These are phyloP conservation scores for Contarinia nasturtii DNA, from an alignment of 1,140 invertebrate species.

Conservation along the genomic window DNA sequence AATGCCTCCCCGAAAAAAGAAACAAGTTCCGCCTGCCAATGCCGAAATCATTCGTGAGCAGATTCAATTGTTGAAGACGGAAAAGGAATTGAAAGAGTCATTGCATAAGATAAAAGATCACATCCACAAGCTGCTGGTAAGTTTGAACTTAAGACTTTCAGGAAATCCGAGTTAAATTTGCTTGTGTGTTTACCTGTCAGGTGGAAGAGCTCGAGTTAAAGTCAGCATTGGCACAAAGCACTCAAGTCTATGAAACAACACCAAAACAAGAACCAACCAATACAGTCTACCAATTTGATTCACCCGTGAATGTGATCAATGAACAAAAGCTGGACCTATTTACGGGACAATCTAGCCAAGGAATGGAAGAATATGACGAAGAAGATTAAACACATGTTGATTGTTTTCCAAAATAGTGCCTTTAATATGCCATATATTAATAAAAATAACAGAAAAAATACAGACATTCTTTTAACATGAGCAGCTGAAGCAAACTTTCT, in stretches of 20 bases:
- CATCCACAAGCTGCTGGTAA: neutral
- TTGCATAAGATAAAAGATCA: neutral
- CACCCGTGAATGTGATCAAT: neutral
- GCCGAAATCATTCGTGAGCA: neutral
- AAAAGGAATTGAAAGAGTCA: neutral
- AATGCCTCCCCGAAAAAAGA: no score
- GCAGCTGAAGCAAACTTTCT: no score
- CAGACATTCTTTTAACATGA: no score
- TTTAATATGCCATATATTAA: no score
- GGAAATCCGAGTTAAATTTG: no score
- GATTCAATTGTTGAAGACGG: neutral
- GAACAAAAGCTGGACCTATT: neutral
- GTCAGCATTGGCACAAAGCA: neutral
- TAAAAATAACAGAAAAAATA: no score
- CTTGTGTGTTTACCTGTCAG: neutral
- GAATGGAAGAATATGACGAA: neutral
- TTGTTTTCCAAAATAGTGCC: no score
- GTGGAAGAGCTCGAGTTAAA: neutral
- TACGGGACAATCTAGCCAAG: neutral
- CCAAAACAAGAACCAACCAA: no score
- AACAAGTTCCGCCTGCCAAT: no score
- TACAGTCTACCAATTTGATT: neutral
- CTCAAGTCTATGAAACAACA: no score
- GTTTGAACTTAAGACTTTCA: neutral
- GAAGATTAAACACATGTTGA: neutral